Evolutionary conservation across 2,797 vertebrate genomes (phyloP).

Genomic region (Phoxinus dragarum): DNA sequence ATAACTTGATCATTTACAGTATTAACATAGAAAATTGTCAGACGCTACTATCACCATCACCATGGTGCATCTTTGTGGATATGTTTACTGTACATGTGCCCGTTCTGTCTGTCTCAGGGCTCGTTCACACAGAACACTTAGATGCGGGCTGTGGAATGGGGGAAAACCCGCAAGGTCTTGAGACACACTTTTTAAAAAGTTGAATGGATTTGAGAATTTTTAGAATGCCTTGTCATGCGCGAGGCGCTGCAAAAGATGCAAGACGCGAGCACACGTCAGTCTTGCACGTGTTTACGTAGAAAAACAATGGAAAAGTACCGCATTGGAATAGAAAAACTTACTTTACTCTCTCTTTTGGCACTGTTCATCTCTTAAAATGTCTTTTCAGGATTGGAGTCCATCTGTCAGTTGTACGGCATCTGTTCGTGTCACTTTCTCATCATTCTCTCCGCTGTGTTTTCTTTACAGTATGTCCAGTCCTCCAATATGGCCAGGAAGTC

Average conservation of each 20-base stretch:
- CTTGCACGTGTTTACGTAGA: no score
- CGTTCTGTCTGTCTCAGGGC: background rate
- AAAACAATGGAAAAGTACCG: no score
- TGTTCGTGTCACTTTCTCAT: constrained; percentile 38
- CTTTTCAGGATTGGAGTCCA: background rate
- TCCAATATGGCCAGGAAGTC: constrained; percentile 88
- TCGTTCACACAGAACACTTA: no score
- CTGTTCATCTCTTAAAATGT: constrained; percentile 11
- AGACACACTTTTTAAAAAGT: no score
- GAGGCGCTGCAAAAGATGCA: no score
- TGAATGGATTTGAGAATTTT: no score
- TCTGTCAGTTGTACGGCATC: constrained; percentile 4
- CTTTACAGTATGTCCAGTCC: constrained; percentile 85
- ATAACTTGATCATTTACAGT: background rate
- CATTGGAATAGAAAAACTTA: no score
- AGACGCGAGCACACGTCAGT: no score
- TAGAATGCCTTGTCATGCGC: no score
- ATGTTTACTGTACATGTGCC: background rate
- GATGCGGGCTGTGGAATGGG: no score
- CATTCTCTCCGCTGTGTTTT: constrained; percentile 33
- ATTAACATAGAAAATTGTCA: background rate
- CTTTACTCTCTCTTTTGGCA: background rate
- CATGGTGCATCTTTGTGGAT: background rate
- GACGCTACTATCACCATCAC: background rate
- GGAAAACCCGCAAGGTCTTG: no score